Percentiles rank a stretch among this genome's conserved stretches.
Evolutionary conservation across 2,113 vertebrate species (phyloP).

Genomic region (Marmota monax): DNA sequence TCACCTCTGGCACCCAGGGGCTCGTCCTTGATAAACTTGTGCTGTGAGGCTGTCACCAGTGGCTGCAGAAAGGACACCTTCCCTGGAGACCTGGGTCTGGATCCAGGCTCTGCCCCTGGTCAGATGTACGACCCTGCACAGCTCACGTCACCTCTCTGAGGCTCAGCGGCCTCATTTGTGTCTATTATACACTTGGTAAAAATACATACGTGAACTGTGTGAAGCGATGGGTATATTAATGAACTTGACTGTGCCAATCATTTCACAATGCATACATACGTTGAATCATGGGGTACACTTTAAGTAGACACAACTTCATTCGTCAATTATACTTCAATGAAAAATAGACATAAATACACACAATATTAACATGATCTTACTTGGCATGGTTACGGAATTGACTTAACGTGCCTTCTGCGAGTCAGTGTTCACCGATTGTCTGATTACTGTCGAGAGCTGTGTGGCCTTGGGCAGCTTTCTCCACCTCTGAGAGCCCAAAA

Average conservation of each 20-base stretch:
- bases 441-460: background rate
- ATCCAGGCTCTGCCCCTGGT: background rate
- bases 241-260: background rate
- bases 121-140: background rate
- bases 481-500: background rate
- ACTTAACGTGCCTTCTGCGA: background rate
- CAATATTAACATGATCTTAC: no score
- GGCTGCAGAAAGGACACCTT: background rate
- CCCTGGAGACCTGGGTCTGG: background rate
- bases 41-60: rapidly evolving
- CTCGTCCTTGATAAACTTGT: background rate
- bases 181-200: background rate
- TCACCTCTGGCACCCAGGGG: background rate
- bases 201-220: background rate
- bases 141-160: background rate
- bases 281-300: background rate
- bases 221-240: background rate
- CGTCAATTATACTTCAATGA: background rate
- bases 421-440: background rate
- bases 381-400: background rate
- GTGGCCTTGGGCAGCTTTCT: background rate
- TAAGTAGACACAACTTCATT: background rate
- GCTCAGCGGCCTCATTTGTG: background rate
- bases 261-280: background rate
- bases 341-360: no score